These are phyloP conservation scores for Sporophila hypoxantha DNA, from an alignment of 2,113 vertebrate species.

Conservation along the genomic window DNA sequence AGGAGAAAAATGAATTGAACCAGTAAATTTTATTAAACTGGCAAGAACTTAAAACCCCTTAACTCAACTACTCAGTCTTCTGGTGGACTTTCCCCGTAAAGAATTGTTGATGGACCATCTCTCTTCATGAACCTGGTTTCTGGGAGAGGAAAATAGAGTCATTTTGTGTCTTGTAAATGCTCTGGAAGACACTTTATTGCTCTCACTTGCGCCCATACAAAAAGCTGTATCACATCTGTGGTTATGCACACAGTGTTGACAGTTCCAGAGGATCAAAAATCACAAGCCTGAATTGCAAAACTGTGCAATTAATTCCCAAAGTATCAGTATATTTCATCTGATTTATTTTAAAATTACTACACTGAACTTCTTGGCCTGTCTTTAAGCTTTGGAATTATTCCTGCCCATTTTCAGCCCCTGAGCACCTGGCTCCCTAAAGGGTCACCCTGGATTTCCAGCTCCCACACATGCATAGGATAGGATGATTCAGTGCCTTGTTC, in stretches of 20 bases:
- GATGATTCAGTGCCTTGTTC: neutral
- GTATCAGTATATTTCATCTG: neutral
- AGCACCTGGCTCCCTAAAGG: neutral
- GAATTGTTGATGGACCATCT: neutral
- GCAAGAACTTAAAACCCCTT: neutral
- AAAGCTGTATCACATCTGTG: neutral
- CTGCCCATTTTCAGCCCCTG: neutral
- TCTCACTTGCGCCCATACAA: neutral
- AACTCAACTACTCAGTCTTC: neutral
- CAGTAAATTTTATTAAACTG: neutral
- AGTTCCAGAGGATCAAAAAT: neutral
- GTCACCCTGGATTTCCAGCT: neutral
- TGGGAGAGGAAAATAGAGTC: neutral
- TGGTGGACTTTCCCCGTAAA: neutral
- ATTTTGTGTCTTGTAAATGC: neutral
- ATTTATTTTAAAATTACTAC: neutral
- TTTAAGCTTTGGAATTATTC: neutral
- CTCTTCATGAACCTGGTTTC: neutral
- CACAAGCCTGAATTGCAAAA: neutral
- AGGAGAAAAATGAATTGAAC: neutral
- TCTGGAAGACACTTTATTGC: neutral
- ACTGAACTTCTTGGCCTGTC: neutral
- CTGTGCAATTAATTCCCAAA: neutral
- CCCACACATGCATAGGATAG: neutral
- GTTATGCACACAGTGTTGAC: neutral